These are phyloP conservation scores for Desmodus rotundus DNA, from an alignment of 2,113 vertebrate species.

Conservation along the genomic window DNA sequence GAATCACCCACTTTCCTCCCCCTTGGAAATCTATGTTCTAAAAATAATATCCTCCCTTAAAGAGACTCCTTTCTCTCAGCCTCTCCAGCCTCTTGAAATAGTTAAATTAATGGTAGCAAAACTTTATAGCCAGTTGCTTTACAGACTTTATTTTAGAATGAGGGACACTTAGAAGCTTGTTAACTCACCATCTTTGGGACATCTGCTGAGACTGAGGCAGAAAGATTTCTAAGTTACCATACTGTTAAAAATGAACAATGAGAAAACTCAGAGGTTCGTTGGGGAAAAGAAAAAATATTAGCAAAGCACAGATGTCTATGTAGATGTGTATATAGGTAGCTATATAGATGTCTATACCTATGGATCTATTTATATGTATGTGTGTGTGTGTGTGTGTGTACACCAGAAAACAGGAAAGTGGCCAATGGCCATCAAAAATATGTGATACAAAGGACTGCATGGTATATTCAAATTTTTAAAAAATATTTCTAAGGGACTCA, in stretches of 20 bases:
- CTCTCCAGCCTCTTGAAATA: not conserved
- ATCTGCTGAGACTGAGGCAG: not conserved
- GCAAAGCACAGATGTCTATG: not conserved
- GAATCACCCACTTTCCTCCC: not conserved
- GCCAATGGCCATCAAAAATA: not conserved
- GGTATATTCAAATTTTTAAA: not conserved
- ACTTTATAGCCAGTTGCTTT: not conserved
- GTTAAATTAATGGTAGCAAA: conserved; percentile 7
- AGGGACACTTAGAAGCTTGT: not conserved
- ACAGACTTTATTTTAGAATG: not conserved
- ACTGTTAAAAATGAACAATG: not conserved
- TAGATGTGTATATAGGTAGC: not conserved
- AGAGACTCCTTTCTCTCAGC: not conserved
- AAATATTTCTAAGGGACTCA: not conserved
- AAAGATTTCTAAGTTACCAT: conserved; percentile 7
- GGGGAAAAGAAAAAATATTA: not conserved
- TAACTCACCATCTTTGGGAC: not conserved
- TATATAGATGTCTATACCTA: not conserved
- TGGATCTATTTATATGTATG: not conserved
- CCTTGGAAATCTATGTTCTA: not conserved
- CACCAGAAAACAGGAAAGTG: not conserved
- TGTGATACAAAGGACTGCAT: not conserved
- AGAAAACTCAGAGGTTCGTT: not conserved
- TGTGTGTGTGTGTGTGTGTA: not conserved
- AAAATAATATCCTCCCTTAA: not conserved